These are phyloP conservation scores for Xiphophorus couchianus DNA, from an alignment of 2,113 vertebrate species.

Conservation along the genomic window DNA sequence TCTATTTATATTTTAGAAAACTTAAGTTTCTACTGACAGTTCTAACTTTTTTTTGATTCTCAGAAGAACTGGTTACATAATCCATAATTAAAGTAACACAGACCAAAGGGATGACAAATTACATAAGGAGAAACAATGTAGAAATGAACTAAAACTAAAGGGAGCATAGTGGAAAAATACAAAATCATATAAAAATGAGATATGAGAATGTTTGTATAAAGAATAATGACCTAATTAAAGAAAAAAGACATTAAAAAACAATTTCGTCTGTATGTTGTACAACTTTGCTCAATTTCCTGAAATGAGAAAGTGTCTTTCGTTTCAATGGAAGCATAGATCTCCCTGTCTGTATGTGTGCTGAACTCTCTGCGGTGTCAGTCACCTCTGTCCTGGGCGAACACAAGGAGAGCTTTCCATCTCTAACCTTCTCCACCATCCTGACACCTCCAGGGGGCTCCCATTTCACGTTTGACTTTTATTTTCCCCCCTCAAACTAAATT, in stretches of 20 bases:
- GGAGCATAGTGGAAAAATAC: too few species aligned
- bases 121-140: too few species aligned
- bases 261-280: background rate
- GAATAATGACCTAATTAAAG: background rate
- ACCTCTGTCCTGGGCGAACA: conserved; percentile 14
- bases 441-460: conserved; percentile 45
- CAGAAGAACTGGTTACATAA: background rate
- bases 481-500: conserved; percentile 60
- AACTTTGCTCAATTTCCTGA: background rate
- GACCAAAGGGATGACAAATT: background rate
- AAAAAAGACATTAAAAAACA: background rate
- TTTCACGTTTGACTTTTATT: conserved; percentile 74
- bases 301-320: too few species aligned
- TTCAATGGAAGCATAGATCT: too few species aligned
- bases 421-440: conserved; percentile 32
- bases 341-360: too few species aligned
- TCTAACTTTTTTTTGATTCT: background rate
- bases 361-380: background rate
- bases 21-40: background rate
- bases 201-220: background rate
- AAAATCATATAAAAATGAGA: too few species aligned
- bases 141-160: too few species aligned
- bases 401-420: conserved; percentile 21
- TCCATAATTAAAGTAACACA: background rate
- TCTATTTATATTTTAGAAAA: too few species aligned